Percentiles rank a stretch among this genome's conserved stretches.
Conservation (phyloP, 2,113 vertebrate genomes). For the Rhizomys pruinosus region DNA sequence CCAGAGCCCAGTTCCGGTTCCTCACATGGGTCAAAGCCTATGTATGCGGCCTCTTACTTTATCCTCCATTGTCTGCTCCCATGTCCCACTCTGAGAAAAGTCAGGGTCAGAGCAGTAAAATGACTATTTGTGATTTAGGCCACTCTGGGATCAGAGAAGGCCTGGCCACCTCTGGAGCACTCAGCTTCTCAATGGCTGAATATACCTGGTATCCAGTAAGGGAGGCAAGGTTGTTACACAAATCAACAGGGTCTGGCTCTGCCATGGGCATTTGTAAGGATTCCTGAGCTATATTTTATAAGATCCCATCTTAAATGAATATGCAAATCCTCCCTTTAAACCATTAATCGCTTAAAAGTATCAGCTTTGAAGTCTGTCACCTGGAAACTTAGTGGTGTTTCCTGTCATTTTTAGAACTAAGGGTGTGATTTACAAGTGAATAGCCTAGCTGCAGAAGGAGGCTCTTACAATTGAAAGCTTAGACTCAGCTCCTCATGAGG, state of each 20-base stretch:
- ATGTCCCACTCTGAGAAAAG: neutral
- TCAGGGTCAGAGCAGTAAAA: neutral
- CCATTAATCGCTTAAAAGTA: conserved; percentile 43
- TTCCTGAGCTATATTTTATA: neutral
- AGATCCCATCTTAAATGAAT: conserved; percentile 35
- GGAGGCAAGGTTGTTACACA: neutral
- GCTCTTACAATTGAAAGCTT: neutral
- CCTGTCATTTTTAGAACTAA: neutral
- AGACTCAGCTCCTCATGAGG: neutral
- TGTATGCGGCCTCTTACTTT: neutral
- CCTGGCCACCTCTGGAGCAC: neutral
- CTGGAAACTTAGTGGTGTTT: neutral
- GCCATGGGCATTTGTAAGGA: neutral
- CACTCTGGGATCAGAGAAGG: neutral
- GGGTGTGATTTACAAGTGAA: neutral
- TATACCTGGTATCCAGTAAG: neutral
- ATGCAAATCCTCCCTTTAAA: conserved; percentile 6
- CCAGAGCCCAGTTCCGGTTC: neutral
- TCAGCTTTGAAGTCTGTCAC: conserved; percentile 10
- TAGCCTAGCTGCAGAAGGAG: neutral
- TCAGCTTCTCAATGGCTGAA: neutral
- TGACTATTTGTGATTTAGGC: neutral
- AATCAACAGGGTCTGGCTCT: neutral
- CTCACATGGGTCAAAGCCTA: neutral
- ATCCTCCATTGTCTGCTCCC: neutral